Base-by-base conservation (phyloP, 2,797 vertebrate genomes). In the Enteromius afrohamiltoni region DNA sequence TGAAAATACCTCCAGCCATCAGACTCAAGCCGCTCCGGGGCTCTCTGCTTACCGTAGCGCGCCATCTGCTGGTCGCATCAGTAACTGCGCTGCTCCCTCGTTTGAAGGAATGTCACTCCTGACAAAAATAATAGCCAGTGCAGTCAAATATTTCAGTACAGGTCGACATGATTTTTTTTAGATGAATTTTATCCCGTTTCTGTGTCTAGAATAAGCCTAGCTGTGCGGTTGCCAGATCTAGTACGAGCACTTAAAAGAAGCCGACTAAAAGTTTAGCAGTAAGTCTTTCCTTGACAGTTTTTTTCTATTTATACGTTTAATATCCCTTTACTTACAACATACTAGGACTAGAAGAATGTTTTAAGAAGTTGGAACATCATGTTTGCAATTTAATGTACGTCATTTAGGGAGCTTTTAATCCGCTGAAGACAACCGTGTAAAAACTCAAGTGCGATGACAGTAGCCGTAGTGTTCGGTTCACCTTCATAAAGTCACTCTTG, bases 1-100 rank as follows among this genome's bases (percentile, higher is more conserved):
- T 80, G 53, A 80, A 79, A 64, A 31, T 29, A 42, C 78, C 21
- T 76, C 58, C 47, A 29, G 64, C 49, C 55, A 55, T 37, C 53
- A 47, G 19, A 51, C 3, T 4, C 49, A 45, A n/a, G 19, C 17
- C 26, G 87, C 91, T 91, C 55, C 37, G 67, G 73, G 82, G 13
- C 51, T 62, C 53, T 82, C 82, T 76, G 60, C 82, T 93, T 92
- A 88, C 86, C 53, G 3, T 88, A 83, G 89, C 47, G 84, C 88
- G 79, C 94, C 94, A 94, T 90, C 95, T 95, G 67, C 91, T 94
- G 95, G 93, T 88, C 13, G 47, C 83, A 83, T 16, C 1, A 29
- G 2, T 1, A 89, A 91, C 83, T 45, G 29, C 53, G 17, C 16
- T 16, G 17, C 31, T 58, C 42, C 1, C 11, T 82, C 29, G 1